These are phyloP conservation scores for Trissolcus brochymenae DNA, from an alignment of 2,888 invertebrate species.

Conservation along the genomic window DNA sequence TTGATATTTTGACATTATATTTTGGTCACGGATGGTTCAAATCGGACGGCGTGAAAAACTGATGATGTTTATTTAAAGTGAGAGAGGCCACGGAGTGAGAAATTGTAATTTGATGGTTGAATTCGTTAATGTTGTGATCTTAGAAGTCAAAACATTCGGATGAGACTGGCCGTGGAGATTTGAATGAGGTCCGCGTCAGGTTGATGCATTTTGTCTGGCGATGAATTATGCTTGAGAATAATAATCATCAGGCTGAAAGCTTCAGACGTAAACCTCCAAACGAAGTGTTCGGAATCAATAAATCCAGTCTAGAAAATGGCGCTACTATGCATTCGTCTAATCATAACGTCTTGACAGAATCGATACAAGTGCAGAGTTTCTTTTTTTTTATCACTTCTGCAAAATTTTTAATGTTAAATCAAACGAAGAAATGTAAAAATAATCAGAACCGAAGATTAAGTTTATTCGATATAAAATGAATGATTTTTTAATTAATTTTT, in stretches of 20 bases:
- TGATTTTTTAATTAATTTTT: no score
- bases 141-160: slow-evolving; percentile 13
- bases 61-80: no score
- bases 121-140: slow-evolving; percentile 13
- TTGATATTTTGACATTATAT: no score
- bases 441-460: no score
- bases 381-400: background rate
- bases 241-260: slow-evolving; percentile 28
- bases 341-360: slow-evolving; percentile 23
- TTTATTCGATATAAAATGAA: no score
- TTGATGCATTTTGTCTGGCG: background rate
- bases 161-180: background rate
- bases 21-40: no score
- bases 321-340: slow-evolving; percentile 21
- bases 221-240: slow-evolving; percentile 21
- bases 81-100: background rate
- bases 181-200: slow-evolving; percentile 11
- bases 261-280: slow-evolving; percentile 24
- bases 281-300: slow-evolving; percentile 40
- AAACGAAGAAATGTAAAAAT: no score
- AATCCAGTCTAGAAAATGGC: slow-evolving; percentile 42
- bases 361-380: slow-evolving; percentile 3
- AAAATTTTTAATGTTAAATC: background rate
- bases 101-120: slow-evolving; percentile 7
- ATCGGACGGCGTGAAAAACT: no score